Conservation (phyloP, 2,113 vertebrate species). For the Electrona antarctica region DNA sequence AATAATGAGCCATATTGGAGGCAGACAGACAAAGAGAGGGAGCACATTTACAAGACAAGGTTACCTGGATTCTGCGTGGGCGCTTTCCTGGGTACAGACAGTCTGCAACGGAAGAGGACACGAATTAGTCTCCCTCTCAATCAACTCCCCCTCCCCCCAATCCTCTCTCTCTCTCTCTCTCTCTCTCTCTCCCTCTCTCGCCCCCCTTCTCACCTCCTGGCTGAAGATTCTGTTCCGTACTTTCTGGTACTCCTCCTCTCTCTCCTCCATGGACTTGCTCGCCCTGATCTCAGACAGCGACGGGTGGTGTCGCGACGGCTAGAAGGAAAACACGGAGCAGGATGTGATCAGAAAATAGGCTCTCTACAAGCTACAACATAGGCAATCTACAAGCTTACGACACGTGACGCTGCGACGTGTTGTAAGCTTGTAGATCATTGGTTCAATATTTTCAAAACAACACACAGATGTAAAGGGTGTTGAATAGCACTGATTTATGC, state of each 20-base stretch:
- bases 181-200: conserved; percentile 18
- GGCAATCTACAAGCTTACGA: no score
- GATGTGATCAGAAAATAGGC: conserved; percentile 7
- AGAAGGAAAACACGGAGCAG: conserved; percentile 11
- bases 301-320: conserved; percentile 58
- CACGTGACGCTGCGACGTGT: no score
- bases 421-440: no score
- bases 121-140: conserved; percentile 47
- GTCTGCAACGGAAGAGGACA: conserved; percentile 54
- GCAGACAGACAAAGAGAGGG: background rate
- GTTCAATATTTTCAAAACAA: no score
- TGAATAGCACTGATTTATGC: no score
- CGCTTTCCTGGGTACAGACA: conserved; percentile 55
- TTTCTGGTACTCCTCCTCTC: conserved; percentile 96
- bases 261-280: conserved; percentile 97
- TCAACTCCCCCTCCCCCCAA: conserved; percentile 1
- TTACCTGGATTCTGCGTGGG: conserved; percentile 72
- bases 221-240: conserved; percentile 95
- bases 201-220: conserved; percentile 84
- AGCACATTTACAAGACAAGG: conserved; percentile 51
- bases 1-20: conserved; percentile 52
- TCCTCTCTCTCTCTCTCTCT: background rate
- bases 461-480: no score
- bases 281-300: conserved; percentile 73
- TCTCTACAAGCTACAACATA: no score